These are phyloP conservation scores for Dendrocincla tyrannina DNA, from an alignment of 2,797 vertebrate species.

Conservation along the genomic window DNA sequence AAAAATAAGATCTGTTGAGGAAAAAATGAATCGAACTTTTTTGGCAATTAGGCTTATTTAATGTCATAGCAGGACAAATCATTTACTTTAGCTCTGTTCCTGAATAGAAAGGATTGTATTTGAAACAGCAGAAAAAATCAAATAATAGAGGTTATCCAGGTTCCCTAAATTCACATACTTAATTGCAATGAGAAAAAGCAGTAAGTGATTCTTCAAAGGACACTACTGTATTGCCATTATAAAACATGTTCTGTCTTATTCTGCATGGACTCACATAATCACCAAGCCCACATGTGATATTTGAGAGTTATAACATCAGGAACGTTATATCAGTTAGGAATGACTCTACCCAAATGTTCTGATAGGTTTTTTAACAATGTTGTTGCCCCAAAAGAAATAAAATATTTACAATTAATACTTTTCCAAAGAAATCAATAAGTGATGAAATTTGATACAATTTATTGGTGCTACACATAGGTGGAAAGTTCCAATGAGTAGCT, in stretches of 20 bases:
- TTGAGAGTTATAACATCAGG: not conserved
- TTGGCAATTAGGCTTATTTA: not conserved
- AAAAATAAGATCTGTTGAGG: not conserved
- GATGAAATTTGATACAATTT: not conserved
- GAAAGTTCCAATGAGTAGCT: not conserved
- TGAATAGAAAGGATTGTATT: not conserved
- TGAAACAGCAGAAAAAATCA: not conserved
- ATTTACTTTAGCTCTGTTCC: not conserved
- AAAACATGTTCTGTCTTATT: not conserved
- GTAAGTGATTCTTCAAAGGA: not conserved
- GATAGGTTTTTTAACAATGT: not conserved
- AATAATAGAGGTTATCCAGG: not conserved
- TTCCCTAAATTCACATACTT: not conserved
- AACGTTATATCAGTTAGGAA: not conserved
- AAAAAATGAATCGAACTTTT: not conserved
- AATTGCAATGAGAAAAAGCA: not conserved
- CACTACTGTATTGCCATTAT: not conserved
- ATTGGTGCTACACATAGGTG: not conserved
- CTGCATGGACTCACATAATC: not conserved
- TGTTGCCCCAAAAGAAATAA: not conserved
- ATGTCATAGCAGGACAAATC: not conserved
- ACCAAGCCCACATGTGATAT: not conserved
- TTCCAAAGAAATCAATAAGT: not conserved
- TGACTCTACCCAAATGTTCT: not conserved
- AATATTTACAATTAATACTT: not conserved